Base-by-base conservation (phyloP, 2,888 invertebrate species). In the Apamea anceps region DNA sequence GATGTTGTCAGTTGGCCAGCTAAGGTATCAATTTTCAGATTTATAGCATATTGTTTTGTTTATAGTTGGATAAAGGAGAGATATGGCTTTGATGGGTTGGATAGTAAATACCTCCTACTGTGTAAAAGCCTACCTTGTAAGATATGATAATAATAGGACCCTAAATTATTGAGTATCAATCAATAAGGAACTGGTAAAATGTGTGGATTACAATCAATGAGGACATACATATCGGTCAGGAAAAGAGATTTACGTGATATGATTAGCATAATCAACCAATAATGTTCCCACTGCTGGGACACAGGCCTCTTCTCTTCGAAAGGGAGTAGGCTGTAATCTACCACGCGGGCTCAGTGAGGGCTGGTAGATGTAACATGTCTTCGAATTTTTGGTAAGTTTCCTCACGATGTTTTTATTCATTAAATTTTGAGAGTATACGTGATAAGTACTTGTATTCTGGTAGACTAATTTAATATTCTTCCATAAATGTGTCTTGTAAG, bases 1-100 rank as follows among this genome's bases (percentile, higher is more conserved):
- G 51, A 60, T 57, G 66, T 71, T 63, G 57, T 77, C 48, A 65
- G 66, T 28, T 71, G 15, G 7, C 28, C 12, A 1, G 57, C 18
- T 70, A 15, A 70, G 68, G 81, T 84, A 74, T 84, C 54, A 42
- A 42, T 62, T 82, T 73, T 25, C 82, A 62, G 28, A 79, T 74
- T 65, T 66, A 71, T 51, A 45, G 21, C 0, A 21, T 13, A 42
- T 42, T 32, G 37, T 51, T 65, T 82, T 73, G 42, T 82, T 70
- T 73, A 78, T 72, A 10, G 32, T 6, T 37, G 57, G 48, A 21
- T 57, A 42, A 10, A n/a, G 21, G 12, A 37, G 32, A 67, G 8
- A 51, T 80, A 67, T 10, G 13, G 10, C 6, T 66, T 28, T 45
- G 28, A 15, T 15, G 32, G 45, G 45, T 18, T 25, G 2, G 51